phyloP scores from a whole-genome alignment of 2,113 vertebrate genomes.

The Rhegmatorhina hoffmannsi region DNA sequence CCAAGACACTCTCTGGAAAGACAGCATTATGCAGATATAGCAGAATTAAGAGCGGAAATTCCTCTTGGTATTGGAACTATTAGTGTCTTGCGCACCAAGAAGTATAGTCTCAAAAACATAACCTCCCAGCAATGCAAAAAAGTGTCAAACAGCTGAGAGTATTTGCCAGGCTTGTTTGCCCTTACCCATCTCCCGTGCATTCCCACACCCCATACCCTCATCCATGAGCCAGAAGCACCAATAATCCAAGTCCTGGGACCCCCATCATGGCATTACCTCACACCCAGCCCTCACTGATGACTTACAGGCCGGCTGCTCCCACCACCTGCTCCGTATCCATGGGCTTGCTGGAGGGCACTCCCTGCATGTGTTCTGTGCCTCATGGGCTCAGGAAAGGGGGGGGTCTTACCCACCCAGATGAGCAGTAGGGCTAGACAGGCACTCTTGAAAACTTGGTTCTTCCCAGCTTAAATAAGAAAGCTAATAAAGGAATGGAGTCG shows the following conservation, averaged over 20 bases:
- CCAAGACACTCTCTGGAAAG: not conserved
- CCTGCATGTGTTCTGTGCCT: rapidly evolving
- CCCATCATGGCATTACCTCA: rapidly evolving
- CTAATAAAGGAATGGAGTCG: not conserved
- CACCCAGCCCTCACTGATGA: rapidly evolving
- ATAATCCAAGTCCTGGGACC: not conserved
- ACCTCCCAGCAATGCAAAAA: not conserved
- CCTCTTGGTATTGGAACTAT: not conserved
- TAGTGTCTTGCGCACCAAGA: not conserved
- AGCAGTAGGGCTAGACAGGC: not conserved
- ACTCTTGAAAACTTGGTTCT: not conserved
- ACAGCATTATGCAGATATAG: not conserved
- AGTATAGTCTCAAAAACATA: not conserved
- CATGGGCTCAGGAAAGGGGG: rapidly evolving
- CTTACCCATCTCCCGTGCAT: rapidly evolving
- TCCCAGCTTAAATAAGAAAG: not conserved
- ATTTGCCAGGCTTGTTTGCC: not conserved
- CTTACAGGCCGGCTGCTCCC: not conserved
- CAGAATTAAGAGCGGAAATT: not conserved
- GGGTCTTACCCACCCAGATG: not conserved
- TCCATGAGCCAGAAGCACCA: not conserved
- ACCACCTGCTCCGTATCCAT: not conserved
- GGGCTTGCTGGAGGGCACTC: not conserved
- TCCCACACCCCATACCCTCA: not conserved
- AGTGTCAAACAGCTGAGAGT: not conserved